A percentile compares a stretch with the other conserved stretches of the same genome.
Conservation (phyloP, 2,797 vertebrate species). For the Microctenopoma steveboyesi region DNA sequence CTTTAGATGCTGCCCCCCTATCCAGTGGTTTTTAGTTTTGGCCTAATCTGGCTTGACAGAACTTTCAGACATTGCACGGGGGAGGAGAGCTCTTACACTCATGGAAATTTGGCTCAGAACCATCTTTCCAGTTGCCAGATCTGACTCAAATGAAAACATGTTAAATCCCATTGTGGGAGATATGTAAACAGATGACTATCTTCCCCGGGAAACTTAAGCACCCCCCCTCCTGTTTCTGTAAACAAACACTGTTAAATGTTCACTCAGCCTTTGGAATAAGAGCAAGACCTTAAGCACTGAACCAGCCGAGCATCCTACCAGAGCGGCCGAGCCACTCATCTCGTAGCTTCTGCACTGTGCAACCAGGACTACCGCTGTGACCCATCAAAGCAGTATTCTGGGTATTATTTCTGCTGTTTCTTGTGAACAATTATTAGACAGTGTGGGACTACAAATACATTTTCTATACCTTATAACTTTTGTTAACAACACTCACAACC, state of each 20-base stretch:
- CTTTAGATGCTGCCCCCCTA: not conserved
- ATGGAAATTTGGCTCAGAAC: constrained; percentile 83
- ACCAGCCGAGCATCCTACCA: no score
- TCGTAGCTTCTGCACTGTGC: not conserved
- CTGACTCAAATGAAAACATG: constrained; percentile 70
- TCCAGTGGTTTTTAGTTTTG: constrained; percentile 19
- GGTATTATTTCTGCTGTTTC: not conserved
- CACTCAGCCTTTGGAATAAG: constrained; percentile 47
- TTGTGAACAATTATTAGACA: not conserved
- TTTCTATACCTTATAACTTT: not conserved
- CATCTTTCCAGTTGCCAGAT: constrained; percentile 78
- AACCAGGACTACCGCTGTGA: not conserved
- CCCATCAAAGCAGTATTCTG: not conserved
- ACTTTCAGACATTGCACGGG: constrained; percentile 26
- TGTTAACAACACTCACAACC: not conserved
- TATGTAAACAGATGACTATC: constrained; percentile 84
- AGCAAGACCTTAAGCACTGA: constrained; percentile 55
- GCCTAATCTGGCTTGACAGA: constrained; percentile 33
- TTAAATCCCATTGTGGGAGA: constrained; percentile 76
- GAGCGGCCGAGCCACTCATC: not conserved
- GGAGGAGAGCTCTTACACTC: constrained; percentile 53
- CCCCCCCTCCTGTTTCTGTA: constrained; percentile 61
- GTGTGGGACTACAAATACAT: not conserved
- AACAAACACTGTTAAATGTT: constrained; percentile 73
- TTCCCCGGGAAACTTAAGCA: constrained; percentile 41